Percentiles rank a stretch among this genome's conserved stretches.
These are phyloP conservation scores for Latrodectus hesperus DNA, from an alignment of 2,888 invertebrate species.

Conservation along the genomic window DNA sequence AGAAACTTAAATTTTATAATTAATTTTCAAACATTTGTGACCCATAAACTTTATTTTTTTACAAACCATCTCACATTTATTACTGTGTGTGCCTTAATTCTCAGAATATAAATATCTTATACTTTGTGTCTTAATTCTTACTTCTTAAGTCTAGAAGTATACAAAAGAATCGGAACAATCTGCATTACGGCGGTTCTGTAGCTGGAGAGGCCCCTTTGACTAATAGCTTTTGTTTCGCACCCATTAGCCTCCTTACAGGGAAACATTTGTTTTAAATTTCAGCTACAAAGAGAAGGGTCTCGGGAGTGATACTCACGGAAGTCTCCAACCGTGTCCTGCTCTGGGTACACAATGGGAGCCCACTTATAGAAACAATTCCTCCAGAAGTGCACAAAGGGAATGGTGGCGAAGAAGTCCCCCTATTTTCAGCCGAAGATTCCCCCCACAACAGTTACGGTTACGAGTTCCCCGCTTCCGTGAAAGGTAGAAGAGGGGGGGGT, in stretches of 20 bases:
- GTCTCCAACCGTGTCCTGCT: slow-evolving; percentile 14
- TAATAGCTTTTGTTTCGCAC: slow-evolving; percentile 62
- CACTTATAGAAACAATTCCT: slow-evolving; percentile 27
- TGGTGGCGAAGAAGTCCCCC: too few species aligned
- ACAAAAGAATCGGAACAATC: too few species aligned
- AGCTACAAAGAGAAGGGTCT: slow-evolving; percentile 27
- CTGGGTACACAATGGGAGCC: background rate
- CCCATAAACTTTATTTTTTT: too few species aligned
- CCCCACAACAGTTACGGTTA: background rate
- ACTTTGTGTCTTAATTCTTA: too few species aligned
- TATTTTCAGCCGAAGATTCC: background rate
- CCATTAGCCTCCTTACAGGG: slow-evolving; percentile 37
- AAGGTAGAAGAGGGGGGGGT: background rate
- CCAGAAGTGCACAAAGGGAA: background rate
- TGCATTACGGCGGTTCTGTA: background rate
- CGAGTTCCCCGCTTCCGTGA: slow-evolving; percentile 3
- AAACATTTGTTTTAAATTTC: slow-evolving; percentile 61
- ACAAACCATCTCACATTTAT: too few species aligned
- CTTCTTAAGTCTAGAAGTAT: too few species aligned
- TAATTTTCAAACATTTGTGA: too few species aligned
- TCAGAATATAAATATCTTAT: too few species aligned
- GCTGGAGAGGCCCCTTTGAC: background rate
- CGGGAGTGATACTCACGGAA: background rate
- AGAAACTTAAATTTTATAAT: too few species aligned
- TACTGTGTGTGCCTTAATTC: too few species aligned